Base-by-base conservation (phyloP, 2,797 vertebrate species). In the Clarias pachynema region DNA sequence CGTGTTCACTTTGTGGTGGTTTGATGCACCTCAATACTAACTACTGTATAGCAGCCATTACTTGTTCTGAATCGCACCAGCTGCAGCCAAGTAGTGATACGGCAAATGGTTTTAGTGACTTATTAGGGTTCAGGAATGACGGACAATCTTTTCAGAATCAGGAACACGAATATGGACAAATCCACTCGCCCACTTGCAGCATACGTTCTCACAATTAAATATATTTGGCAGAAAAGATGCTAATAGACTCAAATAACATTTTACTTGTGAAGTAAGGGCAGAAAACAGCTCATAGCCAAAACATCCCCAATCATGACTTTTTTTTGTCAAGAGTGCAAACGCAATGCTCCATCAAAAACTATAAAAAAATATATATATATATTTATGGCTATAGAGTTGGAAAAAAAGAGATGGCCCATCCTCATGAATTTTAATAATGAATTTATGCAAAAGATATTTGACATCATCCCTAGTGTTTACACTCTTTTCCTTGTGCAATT, bases 401-500 rank as follows among this genome's bases (percentile, higher is more conserved):
- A 14, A 14, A 14, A 49, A 49, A 49, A 49, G 10, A 49, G 44
- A 49, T 53, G 12, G 49, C 49, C 12, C 49, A 14, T 53, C 12
- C 3, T 53, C 2, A 53, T 14, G 49, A 53, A 53, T 59, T 59
- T 57, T 34, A 59, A 4, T 59, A 12, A 24, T 77, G 29, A 57
- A 22, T 75, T 62, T 15, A 15, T 14, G 0, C 34, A n/a, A 16
- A 26, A 40, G n/a, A 79, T 40, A 59, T 62, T n/a, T 34, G 4
- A 22, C 3, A 4, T 78, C 10, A 14, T 60, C 24, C 22, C 59
- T 40, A 9, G 31, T 40, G 12, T 79, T 24, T 37, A 56, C 31
- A 29, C 18, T 26, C 26, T 49, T 57, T 18, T 8, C 89, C 84
- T 88, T 92, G 56, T 89, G 83, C 87, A 86, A 80, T 73, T 66